Evolutionary conservation across 2,888 invertebrate genomes (phyloP), one percentile per base, ranked within the genome.

Genomic region (Dryobotodes eremita): DNA sequence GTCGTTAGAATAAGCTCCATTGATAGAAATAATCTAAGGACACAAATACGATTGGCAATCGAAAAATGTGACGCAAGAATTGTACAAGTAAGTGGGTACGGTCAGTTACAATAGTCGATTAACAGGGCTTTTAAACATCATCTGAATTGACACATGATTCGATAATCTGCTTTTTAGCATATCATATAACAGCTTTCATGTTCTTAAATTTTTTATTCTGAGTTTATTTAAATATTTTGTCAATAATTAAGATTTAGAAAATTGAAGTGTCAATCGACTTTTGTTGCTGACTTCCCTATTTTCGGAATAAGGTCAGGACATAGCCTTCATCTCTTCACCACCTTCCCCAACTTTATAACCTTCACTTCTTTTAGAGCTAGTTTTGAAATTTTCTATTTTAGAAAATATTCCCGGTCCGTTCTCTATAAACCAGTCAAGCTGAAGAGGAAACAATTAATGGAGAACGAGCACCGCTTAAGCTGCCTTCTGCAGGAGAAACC

Each of bases 1-100:
- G n/a, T 46, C 20, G 20, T 20, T 20, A 20, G 11, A 50, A 53
- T 53, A 31, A 10, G 36, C 17, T 55, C 11, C n/a, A 70, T 57
- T 70, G n/a, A n/a, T 17, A 70, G 17, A 57, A 13, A 55, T 69
- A 70, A 42, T 42, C 70, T n/a, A 42, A 57, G 55, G 55, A 11
- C 69, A 69, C 23, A n/a, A 5, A 36, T 23, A 55, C 15, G 36
- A 55, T 13, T 42, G 42, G 11, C 6, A n/a, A 23, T 36, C 15
- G 8, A 23, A 53, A 8, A 23, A 53, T 23, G 10, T 69, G 15
- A 15, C n/a, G 13, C 13, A 57, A 26, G 4, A 13, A n/a, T n/a
- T 23, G 23, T 36, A 36, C 31, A 3, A 36, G 31, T 55, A 55
- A 10, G 10, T 48, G 13, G 48, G 13, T 55, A 55, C 23, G 23